phyloP scores from a whole-genome alignment of 1,140 invertebrate genomes.

The Bradynema listronoti region DNA sequence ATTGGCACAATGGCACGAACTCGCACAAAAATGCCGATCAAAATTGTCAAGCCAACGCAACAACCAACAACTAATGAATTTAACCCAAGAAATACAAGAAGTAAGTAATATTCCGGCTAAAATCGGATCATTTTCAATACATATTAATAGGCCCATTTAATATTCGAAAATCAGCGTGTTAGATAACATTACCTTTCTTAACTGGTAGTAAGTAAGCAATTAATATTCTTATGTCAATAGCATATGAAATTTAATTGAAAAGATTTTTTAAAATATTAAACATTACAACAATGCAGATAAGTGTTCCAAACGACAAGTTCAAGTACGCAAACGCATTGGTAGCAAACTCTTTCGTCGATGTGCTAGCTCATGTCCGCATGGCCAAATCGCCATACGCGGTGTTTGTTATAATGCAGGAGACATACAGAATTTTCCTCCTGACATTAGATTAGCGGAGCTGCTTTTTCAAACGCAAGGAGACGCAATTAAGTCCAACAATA shows the following conservation, averaged over 20 bases:
- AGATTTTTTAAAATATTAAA: no score
- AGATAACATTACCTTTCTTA: no score
- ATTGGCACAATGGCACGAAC: background rate
- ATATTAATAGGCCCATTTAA: no score
- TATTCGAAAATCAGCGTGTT: no score
- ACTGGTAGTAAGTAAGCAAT: no score
- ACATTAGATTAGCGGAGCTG: conserved; percentile 8
- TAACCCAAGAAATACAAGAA: conserved; percentile 16
- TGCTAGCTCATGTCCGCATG: conserved; percentile 44
- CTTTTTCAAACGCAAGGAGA: conserved; percentile 7
- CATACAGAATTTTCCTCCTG: conserved; percentile 13
- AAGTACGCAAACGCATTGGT: conserved; percentile 48
- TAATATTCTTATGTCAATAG: no score
- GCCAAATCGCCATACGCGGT: conserved; percentile 50
- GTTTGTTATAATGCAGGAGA: conserved; percentile 47
- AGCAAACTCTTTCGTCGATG: conserved; percentile 51
- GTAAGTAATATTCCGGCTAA: conserved; percentile 4
- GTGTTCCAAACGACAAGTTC: conserved; percentile 46
- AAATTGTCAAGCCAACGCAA: background rate
- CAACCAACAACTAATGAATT: conserved; percentile 1
- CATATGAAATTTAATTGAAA: no score
- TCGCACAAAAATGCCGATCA: background rate
- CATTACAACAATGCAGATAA: no score
- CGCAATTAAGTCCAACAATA: no score
- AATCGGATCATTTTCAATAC: conserved; percentile 8